Conservation (phyloP, 2,888 invertebrate genomes). For the Amphipyra berbera region DNA sequence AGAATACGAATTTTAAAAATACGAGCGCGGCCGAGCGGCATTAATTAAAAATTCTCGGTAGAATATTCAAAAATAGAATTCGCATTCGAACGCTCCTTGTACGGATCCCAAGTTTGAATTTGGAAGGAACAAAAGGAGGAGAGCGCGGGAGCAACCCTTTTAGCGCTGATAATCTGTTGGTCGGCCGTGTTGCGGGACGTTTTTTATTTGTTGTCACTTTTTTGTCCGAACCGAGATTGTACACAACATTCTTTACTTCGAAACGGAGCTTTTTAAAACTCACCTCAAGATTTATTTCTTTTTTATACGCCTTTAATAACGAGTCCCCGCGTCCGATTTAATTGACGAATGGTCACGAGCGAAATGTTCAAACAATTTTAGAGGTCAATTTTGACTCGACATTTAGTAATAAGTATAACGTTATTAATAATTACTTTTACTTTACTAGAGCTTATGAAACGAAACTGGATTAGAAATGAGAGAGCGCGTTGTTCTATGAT, state of each 20-base stretch:
- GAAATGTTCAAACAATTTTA: constrained; percentile 77
- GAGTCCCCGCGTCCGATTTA: constrained; percentile 83
- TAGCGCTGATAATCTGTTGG: constrained; percentile 90
- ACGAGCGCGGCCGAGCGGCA: constrained; percentile 87
- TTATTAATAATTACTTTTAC: constrained; percentile 61
- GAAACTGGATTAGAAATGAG: constrained; percentile 37
- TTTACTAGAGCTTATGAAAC: constrained; percentile 51
- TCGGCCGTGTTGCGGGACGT: constrained; percentile 86
- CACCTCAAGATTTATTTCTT: constrained; percentile 84
- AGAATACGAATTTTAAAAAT: constrained; percentile 89
- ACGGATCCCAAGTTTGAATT: constrained; percentile 88
- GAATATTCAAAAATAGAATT: constrained; percentile 90
- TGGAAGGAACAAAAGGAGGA: constrained; percentile 89
- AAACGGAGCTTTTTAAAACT: constrained; percentile 88
- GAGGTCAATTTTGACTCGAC: constrained; percentile 76
- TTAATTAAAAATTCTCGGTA: constrained; percentile 90
- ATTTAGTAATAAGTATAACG: constrained; percentile 59
- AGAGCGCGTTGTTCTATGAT: constrained; percentile 40
- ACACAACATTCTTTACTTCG: constrained; percentile 90
- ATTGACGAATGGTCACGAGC: constrained; percentile 87
- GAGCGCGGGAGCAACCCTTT: constrained; percentile 90
- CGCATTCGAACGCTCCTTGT: constrained; percentile 89
- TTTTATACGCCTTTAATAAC: constrained; percentile 85
- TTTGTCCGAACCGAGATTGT: constrained; percentile 89
- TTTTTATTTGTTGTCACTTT: constrained; percentile 89